These are phyloP conservation scores for Gonatopus flavifemur DNA, from an alignment of 1,140 invertebrate species.

Conservation along the genomic window DNA sequence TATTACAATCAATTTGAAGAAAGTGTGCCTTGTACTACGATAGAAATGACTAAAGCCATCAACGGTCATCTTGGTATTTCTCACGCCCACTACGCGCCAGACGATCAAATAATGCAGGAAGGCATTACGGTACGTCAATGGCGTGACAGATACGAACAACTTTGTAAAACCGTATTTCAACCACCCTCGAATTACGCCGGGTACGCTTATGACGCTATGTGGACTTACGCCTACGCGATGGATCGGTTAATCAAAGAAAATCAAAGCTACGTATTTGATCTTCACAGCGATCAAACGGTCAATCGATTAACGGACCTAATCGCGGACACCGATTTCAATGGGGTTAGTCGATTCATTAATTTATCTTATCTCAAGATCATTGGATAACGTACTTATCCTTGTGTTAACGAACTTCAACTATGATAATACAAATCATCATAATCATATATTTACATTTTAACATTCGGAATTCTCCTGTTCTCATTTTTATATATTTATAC, in stretches of 20 bases:
- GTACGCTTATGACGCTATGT: slow-evolving; percentile 82
- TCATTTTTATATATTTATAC: too few species aligned
- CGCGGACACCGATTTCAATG: slow-evolving; percentile 68
- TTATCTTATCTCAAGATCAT: too few species aligned
- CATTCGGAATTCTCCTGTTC: too few species aligned
- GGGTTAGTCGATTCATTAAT: slow-evolving; percentile 41
- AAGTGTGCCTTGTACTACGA: slow-evolving; percentile 64
- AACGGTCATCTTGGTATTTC: slow-evolving; percentile 75
- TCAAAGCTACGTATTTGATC: slow-evolving; percentile 44
- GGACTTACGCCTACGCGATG: slow-evolving; percentile 77
- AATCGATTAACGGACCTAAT: slow-evolving; percentile 62
- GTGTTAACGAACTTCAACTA: too few species aligned
- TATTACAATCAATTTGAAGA: slow-evolving; percentile 59
- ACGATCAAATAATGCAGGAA: slow-evolving; percentile 67
- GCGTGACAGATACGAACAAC: slow-evolving; percentile 55
- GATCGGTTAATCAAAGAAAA: slow-evolving; percentile 64
- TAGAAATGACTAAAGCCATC: slow-evolving; percentile 70
- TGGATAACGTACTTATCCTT: too few species aligned
- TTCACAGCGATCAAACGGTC: slow-evolving; percentile 44
- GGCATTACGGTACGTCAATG: slow-evolving; percentile 64
- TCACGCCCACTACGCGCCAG: slow-evolving; percentile 68
- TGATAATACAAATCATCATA: background rate
- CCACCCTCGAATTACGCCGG: slow-evolving; percentile 68
- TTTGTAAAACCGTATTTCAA: slow-evolving; percentile 23
- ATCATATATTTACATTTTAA: background rate